A percentile compares a stretch with the other conserved stretches of the same genome.
These are phyloP conservation scores for Tachyglossus aculeatus DNA, from an alignment of 2,797 vertebrate genomes.

Conservation along the genomic window DNA sequence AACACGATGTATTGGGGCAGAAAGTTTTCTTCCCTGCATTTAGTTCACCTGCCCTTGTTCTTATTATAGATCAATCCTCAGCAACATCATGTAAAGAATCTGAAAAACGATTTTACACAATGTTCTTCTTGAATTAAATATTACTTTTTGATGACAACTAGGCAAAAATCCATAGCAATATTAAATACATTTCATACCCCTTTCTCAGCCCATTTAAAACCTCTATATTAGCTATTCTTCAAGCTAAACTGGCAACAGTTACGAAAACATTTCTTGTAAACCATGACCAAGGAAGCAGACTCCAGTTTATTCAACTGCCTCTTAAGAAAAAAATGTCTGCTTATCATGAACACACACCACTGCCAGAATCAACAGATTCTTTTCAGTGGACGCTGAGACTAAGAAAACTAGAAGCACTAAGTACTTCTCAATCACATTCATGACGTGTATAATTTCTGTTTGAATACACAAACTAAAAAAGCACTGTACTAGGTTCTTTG, in stretches of 20 bases:
- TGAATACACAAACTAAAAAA: not conserved
- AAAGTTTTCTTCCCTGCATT: too few species aligned
- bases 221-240: not conserved
- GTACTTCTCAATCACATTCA: not conserved
- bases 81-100: too few species aligned
- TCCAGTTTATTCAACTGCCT: not conserved
- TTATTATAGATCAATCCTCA: too few species aligned
- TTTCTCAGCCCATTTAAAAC: not conserved
- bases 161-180: not conserved
- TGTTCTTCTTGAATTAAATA: not conserved
- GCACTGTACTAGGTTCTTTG: too few species aligned
- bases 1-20: too few species aligned
- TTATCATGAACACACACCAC: slow-evolving; percentile 4
- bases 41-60: too few species aligned
- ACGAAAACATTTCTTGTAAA: slow-evolving; percentile 29
- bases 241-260: slow-evolving; percentile 8
- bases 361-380: slow-evolving; percentile 18
- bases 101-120: not conserved
- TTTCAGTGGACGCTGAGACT: not conserved
- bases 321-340: slow-evolving; percentile 24
- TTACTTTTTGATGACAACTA: not conserved
- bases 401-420: not conserved
- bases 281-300: slow-evolving; percentile 10
- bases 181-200: not conserved
- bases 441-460: too few species aligned